Percentiles rank a stretch among this genome's conserved stretches.
phyloP scores from a whole-genome alignment of 1,140 invertebrate species.

The Hylaeus volcanicus region DNA sequence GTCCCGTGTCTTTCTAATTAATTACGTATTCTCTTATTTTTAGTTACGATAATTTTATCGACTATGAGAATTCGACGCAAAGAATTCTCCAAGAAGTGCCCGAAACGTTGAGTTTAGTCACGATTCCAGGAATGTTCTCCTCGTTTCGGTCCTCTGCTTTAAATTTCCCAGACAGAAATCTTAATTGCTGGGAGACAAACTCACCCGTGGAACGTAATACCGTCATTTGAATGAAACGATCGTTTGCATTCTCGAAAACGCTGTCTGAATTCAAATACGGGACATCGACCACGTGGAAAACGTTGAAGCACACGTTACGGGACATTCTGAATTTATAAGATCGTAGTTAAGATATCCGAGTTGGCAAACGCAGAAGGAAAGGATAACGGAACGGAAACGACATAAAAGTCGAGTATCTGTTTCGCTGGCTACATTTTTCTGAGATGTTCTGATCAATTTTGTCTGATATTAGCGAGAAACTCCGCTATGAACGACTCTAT shows the following conservation, averaged over 20 bases:
- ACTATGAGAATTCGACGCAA: too few species aligned
- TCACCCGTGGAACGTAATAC: too few species aligned
- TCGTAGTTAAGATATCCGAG: background rate
- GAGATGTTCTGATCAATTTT: too few species aligned
- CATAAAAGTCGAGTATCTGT: background rate
- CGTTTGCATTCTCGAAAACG: background rate
- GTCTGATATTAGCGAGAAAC: too few species aligned
- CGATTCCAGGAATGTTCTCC: too few species aligned
- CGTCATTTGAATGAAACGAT: slow-evolving; percentile 4
- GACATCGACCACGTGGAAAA: background rate
- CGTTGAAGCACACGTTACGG: too few species aligned
- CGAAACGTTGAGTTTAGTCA: too few species aligned
- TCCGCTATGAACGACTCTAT: too few species aligned
- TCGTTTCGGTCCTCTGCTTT: background rate
- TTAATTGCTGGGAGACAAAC: background rate
- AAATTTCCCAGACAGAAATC: background rate
- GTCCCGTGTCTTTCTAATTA: too few species aligned
- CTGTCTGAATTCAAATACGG: background rate
- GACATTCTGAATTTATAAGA: background rate
- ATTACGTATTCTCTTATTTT: too few species aligned
- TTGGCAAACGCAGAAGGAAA: background rate
- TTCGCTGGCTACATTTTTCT: too few species aligned
- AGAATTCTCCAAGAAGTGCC: background rate
- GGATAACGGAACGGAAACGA: background rate
- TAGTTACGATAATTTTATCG: too few species aligned